Evolutionary conservation across 2,797 vertebrate genomes (phyloP).

Genomic region (Poecile montanus): DNA sequence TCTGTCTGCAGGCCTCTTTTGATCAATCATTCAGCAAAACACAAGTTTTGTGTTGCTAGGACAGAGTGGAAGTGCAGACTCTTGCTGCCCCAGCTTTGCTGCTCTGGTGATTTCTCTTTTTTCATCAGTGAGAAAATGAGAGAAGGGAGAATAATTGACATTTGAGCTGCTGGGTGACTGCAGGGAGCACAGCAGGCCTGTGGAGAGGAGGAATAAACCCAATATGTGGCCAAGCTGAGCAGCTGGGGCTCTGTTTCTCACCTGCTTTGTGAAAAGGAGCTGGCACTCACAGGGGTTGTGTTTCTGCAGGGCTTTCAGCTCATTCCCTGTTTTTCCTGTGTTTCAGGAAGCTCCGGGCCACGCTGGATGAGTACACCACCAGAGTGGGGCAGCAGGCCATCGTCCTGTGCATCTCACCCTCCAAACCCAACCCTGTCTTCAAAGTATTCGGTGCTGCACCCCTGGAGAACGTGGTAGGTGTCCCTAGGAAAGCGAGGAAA

Average conservation of each 20-base stretch:
- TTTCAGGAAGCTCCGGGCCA: slow-evolving; percentile 92
- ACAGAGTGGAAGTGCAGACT: background rate
- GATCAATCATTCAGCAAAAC: background rate
- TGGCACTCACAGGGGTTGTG: background rate
- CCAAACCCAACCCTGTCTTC: slow-evolving; percentile 96
- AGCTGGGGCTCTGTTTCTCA: background rate
- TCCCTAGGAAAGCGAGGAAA: background rate
- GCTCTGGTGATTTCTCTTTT: background rate
- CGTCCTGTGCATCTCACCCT: slow-evolving; percentile 95
- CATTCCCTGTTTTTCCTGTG: background rate
- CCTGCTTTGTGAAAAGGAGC: background rate
- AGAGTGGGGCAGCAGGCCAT: slow-evolving; percentile 98
- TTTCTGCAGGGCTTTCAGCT: background rate
- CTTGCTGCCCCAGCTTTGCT: background rate
- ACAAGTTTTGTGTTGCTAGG: background rate
- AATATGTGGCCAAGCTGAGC: background rate
- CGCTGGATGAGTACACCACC: slow-evolving; percentile 96
- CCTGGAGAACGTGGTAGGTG: slow-evolving; percentile 93
- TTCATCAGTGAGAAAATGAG: background rate
- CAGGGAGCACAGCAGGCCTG: background rate
- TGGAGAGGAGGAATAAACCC: background rate
- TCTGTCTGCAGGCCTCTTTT: background rate
- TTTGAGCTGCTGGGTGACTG: background rate
- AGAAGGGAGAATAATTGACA: background rate
- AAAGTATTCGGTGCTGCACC: slow-evolving; percentile 98